A percentile compares a stretch with the other conserved stretches of the same genome.
These are phyloP conservation scores for Rhimphoctona megacephalus DNA, from an alignment of 2,888 invertebrate genomes.

Conservation along the genomic window DNA sequence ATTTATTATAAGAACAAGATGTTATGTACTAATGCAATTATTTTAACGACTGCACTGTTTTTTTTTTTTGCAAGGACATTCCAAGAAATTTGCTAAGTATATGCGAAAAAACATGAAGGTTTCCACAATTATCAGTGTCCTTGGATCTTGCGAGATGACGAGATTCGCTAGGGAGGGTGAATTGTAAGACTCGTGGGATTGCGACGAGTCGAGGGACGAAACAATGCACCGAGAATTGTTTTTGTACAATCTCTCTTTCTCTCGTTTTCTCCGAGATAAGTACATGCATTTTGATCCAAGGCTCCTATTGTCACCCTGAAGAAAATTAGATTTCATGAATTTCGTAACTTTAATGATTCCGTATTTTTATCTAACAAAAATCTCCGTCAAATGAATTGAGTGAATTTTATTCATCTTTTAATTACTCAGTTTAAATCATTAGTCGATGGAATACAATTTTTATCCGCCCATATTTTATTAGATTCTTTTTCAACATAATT, in stretches of 20 bases:
- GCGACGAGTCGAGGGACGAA: slow-evolving; percentile 2
- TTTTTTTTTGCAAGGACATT: slow-evolving; percentile 16
- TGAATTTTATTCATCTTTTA: not conserved
- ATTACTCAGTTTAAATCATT: not conserved
- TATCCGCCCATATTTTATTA: not conserved
- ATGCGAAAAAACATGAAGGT: slow-evolving; percentile 45
- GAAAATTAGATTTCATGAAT: slow-evolving; percentile 8
- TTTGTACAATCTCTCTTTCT: slow-evolving; percentile 36
- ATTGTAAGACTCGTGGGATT: slow-evolving; percentile 28
- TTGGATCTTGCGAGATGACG: slow-evolving; percentile 38
- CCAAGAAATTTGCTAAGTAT: slow-evolving; percentile 23
- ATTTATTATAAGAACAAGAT: not conserved
- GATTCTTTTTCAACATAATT: not conserved
- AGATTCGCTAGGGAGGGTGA: slow-evolving; percentile 42
- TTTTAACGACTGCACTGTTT: not conserved
- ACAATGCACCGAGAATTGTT: slow-evolving; percentile 33
- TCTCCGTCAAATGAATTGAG: not conserved
- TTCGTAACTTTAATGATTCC: not conserved
- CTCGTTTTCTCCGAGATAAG: slow-evolving; percentile 51
- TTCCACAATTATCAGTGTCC: slow-evolving; percentile 62
- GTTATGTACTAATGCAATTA: not conserved
- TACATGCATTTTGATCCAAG: slow-evolving; percentile 15
- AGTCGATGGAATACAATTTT: not conserved
- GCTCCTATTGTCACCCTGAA: slow-evolving; percentile 17
- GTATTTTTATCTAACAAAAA: not conserved